phyloP scores from a whole-genome alignment of 2,797 vertebrate species.

The Anguilla pacifica region DNA sequence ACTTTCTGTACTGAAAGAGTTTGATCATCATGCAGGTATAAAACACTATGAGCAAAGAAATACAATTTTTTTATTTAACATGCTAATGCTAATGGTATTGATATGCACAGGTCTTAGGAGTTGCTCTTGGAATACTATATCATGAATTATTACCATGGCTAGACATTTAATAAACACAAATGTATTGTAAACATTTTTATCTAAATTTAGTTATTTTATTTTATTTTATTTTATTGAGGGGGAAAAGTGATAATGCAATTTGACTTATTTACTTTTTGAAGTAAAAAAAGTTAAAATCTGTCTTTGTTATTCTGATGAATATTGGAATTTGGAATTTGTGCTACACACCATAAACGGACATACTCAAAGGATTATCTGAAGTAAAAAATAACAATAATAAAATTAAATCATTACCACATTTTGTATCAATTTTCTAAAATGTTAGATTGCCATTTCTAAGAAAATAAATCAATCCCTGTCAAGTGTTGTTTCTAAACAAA shows the following conservation, averaged over 20 bases:
- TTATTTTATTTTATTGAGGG: neutral
- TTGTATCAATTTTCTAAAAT: neutral
- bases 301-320: neutral
- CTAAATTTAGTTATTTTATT: neutral
- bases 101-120: neutral
- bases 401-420: neutral
- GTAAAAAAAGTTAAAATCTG: neutral
- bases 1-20: no score
- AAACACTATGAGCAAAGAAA: no score
- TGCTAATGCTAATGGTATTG: neutral
- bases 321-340: neutral
- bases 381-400: neutral
- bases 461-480: conserved; percentile 3
- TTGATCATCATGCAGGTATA: no score
- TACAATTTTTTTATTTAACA: no score
- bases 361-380: neutral
- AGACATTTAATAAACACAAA: neutral
- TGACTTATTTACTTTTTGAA: neutral
- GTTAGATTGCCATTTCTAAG: neutral
- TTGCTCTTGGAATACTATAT: neutral
- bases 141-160: neutral
- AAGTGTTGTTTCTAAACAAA: neutral
- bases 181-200: neutral
- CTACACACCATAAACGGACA: neutral
- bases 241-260: neutral